phyloP scores from a whole-genome alignment of 2,888 invertebrate genomes.

The Agrochola lychnidis region DNA sequence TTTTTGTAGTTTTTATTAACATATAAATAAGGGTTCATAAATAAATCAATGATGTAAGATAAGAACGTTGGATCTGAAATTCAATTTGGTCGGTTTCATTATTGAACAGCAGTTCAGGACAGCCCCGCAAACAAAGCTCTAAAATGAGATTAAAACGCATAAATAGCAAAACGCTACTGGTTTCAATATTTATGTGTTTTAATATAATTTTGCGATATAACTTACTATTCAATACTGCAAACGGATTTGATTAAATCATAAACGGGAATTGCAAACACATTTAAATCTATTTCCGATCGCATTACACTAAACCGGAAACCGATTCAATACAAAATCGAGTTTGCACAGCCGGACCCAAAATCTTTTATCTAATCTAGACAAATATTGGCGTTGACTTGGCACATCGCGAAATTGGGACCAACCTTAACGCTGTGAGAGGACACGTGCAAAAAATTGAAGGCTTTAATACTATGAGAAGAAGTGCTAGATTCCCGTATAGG shows the following conservation, averaged over 20 bases:
- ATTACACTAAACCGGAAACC: constrained; percentile 70
- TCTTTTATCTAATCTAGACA: constrained; percentile 83
- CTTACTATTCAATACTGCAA: constrained; percentile 34
- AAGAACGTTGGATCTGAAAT: constrained; percentile 30
- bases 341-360: constrained; percentile 72
- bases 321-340: constrained; percentile 67
- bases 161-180: constrained; percentile 26
- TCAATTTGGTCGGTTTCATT: constrained; percentile 29
- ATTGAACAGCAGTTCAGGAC: constrained; percentile 27
- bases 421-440: constrained; percentile 55
- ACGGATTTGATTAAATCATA: constrained; percentile 55
- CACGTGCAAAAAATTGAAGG: constrained; percentile 55
- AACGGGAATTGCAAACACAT: constrained; percentile 54
- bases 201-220: constrained; percentile 41
- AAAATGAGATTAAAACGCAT: constrained; percentile 45
- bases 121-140: constrained; percentile 16
- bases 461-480: constrained; percentile 64
- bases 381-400: constrained; percentile 81
- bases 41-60: constrained; percentile 1
- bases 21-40: background rate
- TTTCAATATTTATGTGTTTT: constrained; percentile 46
- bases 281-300: constrained; percentile 63
- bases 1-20: constrained; percentile 11
- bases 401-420: constrained; percentile 76
- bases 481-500: constrained; percentile 65